These are phyloP conservation scores for Clinocottus analis DNA, from an alignment of 2,113 vertebrate genomes.

Conservation along the genomic window DNA sequence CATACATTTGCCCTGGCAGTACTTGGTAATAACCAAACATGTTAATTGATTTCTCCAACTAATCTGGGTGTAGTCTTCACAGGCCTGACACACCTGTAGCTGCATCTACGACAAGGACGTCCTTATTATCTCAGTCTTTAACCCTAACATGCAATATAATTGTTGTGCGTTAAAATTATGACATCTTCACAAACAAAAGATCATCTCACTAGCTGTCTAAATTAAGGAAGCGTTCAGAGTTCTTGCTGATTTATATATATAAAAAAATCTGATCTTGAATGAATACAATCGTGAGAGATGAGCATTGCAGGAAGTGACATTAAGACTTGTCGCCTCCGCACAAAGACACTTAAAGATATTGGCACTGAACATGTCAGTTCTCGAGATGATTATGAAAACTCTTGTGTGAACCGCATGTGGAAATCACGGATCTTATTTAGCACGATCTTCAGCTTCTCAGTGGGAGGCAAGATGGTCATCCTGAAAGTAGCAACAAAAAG, in stretches of 20 bases:
- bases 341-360: constrained; percentile 53
- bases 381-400: constrained; percentile 82
- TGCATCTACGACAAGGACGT: constrained; percentile 1
- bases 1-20: neutral
- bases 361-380: constrained; percentile 9
- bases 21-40: neutral
- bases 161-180: neutral
- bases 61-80: constrained; percentile 5
- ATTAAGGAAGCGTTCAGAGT: neutral
- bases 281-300: neutral
- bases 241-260: no score
- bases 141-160: neutral
- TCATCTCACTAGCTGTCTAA: neutral
- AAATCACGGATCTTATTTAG: constrained; percentile 87
- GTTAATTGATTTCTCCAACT: neutral
- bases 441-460: constrained; percentile 87
- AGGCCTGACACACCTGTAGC: neutral
- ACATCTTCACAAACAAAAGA: neutral
- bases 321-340: neutral
- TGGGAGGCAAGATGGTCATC: constrained; percentile 90
- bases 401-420: constrained; percentile 83
- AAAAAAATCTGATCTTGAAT: neutral
- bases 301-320: neutral
- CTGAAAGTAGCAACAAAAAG: constrained; percentile 65
- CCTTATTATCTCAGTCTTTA: neutral